A percentile compares a stretch with the other conserved stretches of the same genome.
Evolutionary conservation across 2,888 invertebrate species (phyloP).

Genomic region (Synanthedon vespiformis): DNA sequence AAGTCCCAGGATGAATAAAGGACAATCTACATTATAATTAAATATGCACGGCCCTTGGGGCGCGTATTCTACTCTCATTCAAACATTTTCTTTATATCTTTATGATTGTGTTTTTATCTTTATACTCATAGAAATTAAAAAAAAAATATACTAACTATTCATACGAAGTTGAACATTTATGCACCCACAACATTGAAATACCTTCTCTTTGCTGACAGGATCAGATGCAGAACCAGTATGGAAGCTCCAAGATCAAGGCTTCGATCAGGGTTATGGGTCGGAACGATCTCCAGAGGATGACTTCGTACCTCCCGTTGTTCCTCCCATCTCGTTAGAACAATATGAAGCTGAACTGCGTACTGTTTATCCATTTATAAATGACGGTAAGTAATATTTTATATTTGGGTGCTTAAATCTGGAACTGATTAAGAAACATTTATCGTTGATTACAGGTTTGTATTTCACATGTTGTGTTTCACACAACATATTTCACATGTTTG

Average conservation of each 20-base stretch:
- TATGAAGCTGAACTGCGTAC: slow-evolving; percentile 72
- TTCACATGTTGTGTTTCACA: too few relatives aligned
- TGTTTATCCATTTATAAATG: slow-evolving; percentile 77
- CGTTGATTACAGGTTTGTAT: not conserved
- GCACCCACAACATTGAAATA: too few relatives aligned
- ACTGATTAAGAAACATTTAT: not conserved
- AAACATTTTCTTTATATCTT: too few relatives aligned
- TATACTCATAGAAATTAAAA: too few relatives aligned
- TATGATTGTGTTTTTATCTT: too few relatives aligned
- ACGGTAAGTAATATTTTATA: slow-evolving; percentile 62
- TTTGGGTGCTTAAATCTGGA: slow-evolving; percentile 1
- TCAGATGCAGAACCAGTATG: slow-evolving; percentile 66
- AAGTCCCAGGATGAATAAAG: too few relatives aligned
- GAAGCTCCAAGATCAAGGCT: slow-evolving; percentile 68
- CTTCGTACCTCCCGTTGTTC: slow-evolving; percentile 75
- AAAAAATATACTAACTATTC: too few relatives aligned
- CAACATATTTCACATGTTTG: too few relatives aligned
- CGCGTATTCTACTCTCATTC: too few relatives aligned
- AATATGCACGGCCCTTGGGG: too few relatives aligned
- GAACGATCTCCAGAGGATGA: slow-evolving; percentile 84
- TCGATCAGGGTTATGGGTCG: slow-evolving; percentile 82
- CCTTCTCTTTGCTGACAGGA: slow-evolving; percentile 31
- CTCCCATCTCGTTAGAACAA: slow-evolving; percentile 63
- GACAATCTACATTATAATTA: too few relatives aligned
- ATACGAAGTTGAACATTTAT: too few relatives aligned